phyloP scores from a whole-genome alignment of 2,888 invertebrate species.

The Apotomis betuletana region DNA sequence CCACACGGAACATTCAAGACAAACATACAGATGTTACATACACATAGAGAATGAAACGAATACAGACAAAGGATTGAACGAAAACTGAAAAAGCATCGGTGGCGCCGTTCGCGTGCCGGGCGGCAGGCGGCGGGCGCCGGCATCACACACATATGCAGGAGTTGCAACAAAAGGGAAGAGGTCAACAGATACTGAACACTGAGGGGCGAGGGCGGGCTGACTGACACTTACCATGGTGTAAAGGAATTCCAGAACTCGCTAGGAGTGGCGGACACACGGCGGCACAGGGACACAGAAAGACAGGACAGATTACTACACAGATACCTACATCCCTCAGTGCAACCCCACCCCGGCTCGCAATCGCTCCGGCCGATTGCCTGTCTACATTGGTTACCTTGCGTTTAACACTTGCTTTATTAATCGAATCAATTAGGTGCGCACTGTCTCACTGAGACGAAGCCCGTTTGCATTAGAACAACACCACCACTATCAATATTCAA shows the following conservation, averaged over 20 bases:
- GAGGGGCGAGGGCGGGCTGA: constrained; percentile 85
- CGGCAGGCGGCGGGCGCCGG: constrained; percentile 76
- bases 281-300: constrained; percentile 88
- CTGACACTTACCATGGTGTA: constrained; percentile 98
- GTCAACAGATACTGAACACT: constrained; percentile 83
- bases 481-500: constrained; percentile 62
- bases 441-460: constrained; percentile 66
- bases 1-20: constrained; percentile 81
- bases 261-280: constrained; percentile 89
- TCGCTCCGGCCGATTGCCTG: constrained; percentile 75
- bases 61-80: constrained; percentile 82
- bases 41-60: constrained; percentile 84
- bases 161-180: constrained; percentile 82
- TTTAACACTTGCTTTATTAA: constrained; percentile 74
- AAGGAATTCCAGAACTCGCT: constrained; percentile 99
- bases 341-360: constrained; percentile 81
- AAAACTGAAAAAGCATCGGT: constrained; percentile 80
- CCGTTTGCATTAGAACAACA: constrained; percentile 83
- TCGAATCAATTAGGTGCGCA: constrained; percentile 57
- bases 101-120: constrained; percentile 75
- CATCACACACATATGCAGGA: constrained; percentile 83
- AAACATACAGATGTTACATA: constrained; percentile 85
- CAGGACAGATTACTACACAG: constrained; percentile 86
- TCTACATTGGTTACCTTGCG: constrained; percentile 83
- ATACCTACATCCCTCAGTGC: constrained; percentile 84